Conservation (phyloP, 2,797 vertebrate species). For the Hydrolagus colliei region DNA sequence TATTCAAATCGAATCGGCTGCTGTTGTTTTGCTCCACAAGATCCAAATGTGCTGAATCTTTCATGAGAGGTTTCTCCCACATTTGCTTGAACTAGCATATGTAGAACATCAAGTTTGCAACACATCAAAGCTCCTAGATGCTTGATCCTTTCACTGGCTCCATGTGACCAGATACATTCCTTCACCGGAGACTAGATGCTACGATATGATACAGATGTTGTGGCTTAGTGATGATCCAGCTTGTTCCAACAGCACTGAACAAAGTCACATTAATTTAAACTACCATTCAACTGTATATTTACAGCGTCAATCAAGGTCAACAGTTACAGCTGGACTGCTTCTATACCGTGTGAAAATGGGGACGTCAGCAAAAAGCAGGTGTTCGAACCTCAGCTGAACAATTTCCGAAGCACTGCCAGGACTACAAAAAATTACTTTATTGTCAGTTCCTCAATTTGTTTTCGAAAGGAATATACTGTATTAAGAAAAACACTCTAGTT, state of each 20-base stretch:
- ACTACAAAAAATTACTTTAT: constrained; percentile 2
- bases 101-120: neutral
- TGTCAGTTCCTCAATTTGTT: neutral
- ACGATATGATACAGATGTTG: constrained; percentile 13
- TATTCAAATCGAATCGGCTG: too few species aligned
- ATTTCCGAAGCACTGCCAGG: neutral
- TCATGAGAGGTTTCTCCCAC: neutral
- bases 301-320: neutral
- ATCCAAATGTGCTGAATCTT: neutral
- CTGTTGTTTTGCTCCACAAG: too few species aligned
- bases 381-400: constrained; percentile 8
- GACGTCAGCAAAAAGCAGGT: constrained; percentile 17
- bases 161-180: constrained; percentile 1
- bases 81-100: neutral
- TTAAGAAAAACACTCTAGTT: neutral
- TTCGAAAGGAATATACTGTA: neutral
- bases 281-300: neutral
- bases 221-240: neutral
- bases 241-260: neutral
- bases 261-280: constrained; percentile 7
- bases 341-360: neutral
- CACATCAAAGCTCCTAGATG: neutral
- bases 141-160: neutral
- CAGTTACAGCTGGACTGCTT: constrained; percentile 23
- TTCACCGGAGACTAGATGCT: neutral